Conservation (phyloP, 2,797 vertebrate species). For the Hemibagrus guttatus region DNA sequence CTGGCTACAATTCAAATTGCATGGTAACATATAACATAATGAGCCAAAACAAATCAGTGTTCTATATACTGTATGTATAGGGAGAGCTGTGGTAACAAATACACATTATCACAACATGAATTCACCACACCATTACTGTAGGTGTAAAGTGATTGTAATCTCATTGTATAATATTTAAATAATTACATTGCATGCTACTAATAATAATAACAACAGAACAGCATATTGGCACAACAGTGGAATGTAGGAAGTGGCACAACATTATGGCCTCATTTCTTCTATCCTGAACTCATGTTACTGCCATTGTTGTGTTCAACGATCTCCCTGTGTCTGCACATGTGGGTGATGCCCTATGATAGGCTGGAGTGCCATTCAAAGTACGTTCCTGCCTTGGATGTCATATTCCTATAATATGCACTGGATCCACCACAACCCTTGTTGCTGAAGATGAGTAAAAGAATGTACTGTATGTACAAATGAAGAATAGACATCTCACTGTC, state of each 20-base stretch:
- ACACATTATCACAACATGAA: not conserved
- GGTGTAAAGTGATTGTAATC: not conserved
- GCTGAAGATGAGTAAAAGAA: not conserved
- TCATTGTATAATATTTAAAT: not conserved
- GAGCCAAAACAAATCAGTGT: not conserved
- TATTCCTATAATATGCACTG: not conserved
- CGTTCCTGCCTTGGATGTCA: not conserved
- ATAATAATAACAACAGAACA: not conserved
- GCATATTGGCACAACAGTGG: not conserved
- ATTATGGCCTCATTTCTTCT: not conserved
- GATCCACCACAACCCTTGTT: not conserved
- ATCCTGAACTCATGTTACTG: not conserved
- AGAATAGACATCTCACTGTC: not conserved
- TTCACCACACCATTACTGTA: not conserved
- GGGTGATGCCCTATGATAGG: not conserved
- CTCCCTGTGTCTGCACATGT: not conserved
- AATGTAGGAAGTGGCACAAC: no score
- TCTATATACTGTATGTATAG: not conserved
- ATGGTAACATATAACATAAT: not conserved
- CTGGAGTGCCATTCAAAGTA: not conserved
- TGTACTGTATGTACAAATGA: not conserved
- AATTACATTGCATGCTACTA: not conserved
- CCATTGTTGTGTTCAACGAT: not conserved
- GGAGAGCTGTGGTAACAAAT: not conserved
- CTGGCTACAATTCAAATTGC: not conserved